A percentile compares a stretch with the other conserved stretches of the same genome.
Evolutionary conservation across 2,113 vertebrate genomes (phyloP).

Genomic region (Porphyrio hochstetteri): DNA sequence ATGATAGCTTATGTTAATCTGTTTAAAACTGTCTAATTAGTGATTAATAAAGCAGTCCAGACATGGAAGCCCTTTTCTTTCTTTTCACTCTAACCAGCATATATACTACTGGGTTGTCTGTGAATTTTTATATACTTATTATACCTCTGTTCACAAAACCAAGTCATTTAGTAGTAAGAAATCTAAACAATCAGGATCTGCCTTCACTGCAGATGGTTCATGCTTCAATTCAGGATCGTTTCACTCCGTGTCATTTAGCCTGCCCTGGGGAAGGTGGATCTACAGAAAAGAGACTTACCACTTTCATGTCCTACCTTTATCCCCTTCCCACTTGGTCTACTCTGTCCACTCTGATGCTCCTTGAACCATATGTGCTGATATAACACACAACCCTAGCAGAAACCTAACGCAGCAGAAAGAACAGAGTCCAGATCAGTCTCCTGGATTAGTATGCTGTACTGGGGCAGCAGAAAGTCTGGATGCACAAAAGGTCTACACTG

Average conservation of each 20-base stretch:
- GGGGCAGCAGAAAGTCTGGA: background rate
- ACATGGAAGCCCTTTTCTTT: background rate
- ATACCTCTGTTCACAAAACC: background rate
- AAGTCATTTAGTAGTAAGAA: background rate
- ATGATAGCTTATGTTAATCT: constrained; percentile 8
- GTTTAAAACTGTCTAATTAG: constrained; percentile 5
- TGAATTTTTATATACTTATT: background rate
- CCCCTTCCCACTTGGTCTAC: background rate
- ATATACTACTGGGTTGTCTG: background rate
- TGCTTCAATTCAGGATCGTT: background rate
- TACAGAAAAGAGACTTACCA: background rate
- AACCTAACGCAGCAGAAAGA: background rate
- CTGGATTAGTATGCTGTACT: background rate
- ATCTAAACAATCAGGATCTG: background rate
- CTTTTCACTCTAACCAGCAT: background rate
- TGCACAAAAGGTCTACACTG: background rate
- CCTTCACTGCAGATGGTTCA: background rate
- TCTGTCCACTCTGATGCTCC: background rate
- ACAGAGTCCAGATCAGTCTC: background rate
- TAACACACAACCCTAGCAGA: background rate
- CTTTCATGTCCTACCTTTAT: background rate
- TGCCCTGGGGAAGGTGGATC: fast-evolving
- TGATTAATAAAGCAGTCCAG: background rate
- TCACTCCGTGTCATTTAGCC: background rate
- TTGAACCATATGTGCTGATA: background rate